Conservation (phyloP, 2,797 vertebrate species). For the Phaenicophaeus curvirostris region DNA sequence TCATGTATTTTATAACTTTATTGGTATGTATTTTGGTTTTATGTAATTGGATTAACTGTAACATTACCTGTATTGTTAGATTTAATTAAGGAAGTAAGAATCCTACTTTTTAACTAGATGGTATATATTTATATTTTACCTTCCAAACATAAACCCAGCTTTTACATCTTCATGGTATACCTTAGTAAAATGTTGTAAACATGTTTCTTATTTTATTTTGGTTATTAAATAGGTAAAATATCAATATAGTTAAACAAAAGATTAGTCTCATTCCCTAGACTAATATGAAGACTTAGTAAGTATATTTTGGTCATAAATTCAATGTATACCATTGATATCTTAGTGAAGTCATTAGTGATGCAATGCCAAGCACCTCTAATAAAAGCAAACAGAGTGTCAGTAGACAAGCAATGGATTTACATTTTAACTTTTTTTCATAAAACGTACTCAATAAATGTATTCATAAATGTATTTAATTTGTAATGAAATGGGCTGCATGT, state of each 20-base stretch:
- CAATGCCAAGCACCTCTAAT: not conserved
- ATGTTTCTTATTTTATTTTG: not conserved
- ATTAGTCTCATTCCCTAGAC: not conserved
- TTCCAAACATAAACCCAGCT: not conserved
- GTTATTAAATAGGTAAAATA: not conserved
- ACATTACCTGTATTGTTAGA: constrained; percentile 17
- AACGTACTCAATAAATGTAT: no score
- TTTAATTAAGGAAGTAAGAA: constrained; percentile 35
- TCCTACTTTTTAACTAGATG: not conserved
- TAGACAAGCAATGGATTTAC: not conserved
- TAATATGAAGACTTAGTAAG: not conserved
- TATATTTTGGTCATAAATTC: not conserved
- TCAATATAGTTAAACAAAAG: not conserved
- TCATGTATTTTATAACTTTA: not conserved
- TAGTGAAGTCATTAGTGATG: constrained; percentile 6
- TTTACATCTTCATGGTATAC: not conserved
- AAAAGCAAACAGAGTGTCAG: not conserved
- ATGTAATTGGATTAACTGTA: constrained; percentile 39
- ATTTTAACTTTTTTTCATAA: not conserved
- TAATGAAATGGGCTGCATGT: not conserved
- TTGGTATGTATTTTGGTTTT: constrained; percentile 6
- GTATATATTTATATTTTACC: not conserved
- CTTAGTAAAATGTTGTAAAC: not conserved
- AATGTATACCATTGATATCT: not conserved
- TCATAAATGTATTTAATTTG: not conserved